Evolutionary conservation across 1,140 invertebrate species (phyloP), one percentile per base, ranked within the genome.

Genomic region (Drosophila biarmipes): DNA sequence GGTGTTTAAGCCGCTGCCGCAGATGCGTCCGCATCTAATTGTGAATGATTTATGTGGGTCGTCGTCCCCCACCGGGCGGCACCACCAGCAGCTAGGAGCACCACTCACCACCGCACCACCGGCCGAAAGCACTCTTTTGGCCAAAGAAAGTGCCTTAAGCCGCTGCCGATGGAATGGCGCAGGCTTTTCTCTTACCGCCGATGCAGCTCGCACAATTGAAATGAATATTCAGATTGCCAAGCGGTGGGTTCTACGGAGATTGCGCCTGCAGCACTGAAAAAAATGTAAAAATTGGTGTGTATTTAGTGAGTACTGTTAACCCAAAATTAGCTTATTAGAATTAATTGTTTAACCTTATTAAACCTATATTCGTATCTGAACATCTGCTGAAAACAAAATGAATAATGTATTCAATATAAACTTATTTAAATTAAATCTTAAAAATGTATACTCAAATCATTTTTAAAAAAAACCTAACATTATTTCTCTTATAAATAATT

Each of bases 11-110:
- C 43, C 55, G 78, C 46, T 69, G 63, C 34, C 80, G 68, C 71
- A 40, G 59, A 61, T 84, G 80, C 68, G 68, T 86, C 78, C 79
- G 82, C 79, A 73, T 87, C 82, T 87, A 87, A 87, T 87, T 87
- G 78, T 87, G 66, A 87, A 87, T 87, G 82, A 87, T 87, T 87
- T 87, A 87, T 87, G 79, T 89, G 84, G 82, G 82, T 82, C 82
- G 77, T 76, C 52, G 80, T 64, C 67, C 62, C 68, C 69, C 77
- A 57, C 63, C 72, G 77, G 76, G 80, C 78, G 66, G 54, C 66
- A 72, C 17, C 63, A 37, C 37, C 37, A 34, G 64, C 64, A 42
- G 12, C 59, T 55, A 59, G 42, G 42, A 53, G 38, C 62, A 38
- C 27, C 24, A 61, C 2, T 8, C 10, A n/a, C 37, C 14, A 27